Evolutionary conservation across 2,113 vertebrate genomes (phyloP), one percentile per base, ranked within the genome.

Genomic region (Lophotis ruficrista): DNA sequence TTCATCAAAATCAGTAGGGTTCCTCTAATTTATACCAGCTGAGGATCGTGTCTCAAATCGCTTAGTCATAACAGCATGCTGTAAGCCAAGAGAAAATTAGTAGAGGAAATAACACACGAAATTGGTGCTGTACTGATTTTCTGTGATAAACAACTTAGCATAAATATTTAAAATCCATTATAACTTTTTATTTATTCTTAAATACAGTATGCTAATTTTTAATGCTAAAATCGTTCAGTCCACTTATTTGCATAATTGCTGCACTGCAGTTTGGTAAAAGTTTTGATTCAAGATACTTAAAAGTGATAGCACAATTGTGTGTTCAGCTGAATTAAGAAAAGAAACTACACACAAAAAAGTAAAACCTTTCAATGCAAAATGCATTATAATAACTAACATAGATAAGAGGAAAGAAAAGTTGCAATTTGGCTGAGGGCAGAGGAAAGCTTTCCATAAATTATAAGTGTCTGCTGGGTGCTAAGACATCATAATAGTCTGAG

Each of bases 81-180:
- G 12, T 70, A 93, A 61, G 24, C n/a, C 62, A 92, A 77, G 35
- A 66, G 21, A 89, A 97, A 93, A 93, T 75, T 65, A 83, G 54
- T 83, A 71, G 31, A 70, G 69, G 37, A 82, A 75, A 88, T 85
- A 97, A 83, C 76, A 73, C 38, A 10, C 3, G 83, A 92, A 95
- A 94, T 37, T 89, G 54, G 35, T 93, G 19, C 79, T 66, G 56
- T 95, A 62, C n/a, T 83, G 54, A 94, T 96, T 91, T 93, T 76
- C 57, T 53, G 82, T 93, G 64, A 94, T 95, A 96, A 94, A 92
- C 24, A 95, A 37, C 38, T 85, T 91, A 91, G 37, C 51, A 81
- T 94, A 97, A 98, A 96, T 96, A 93, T 80, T 97, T 85, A 83
- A 98, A 97, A 96, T 85, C 22, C 84, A 89, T 94, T 96, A 70